Evolutionary conservation across 2,888 invertebrate genomes (phyloP).

Genomic region (Coenonympha glycerion): DNA sequence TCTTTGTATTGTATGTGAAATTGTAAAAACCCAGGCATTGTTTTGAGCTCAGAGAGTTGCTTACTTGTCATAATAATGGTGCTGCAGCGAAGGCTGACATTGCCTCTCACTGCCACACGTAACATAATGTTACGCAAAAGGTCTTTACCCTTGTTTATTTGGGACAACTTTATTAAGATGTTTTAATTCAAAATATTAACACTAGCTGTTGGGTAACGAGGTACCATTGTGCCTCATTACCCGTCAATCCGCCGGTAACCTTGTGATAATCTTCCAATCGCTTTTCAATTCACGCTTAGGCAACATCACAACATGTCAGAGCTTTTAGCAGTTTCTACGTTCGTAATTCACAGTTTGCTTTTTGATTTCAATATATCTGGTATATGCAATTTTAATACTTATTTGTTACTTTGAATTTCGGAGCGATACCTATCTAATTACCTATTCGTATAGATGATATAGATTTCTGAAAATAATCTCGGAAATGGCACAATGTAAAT

Average conservation of each 20-base stretch:
- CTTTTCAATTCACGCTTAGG: slow-evolving; percentile 49
- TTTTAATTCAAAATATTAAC: slow-evolving; percentile 66
- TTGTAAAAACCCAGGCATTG: slow-evolving; percentile 31
- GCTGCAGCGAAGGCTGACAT: slow-evolving; percentile 60
- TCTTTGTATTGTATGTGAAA: slow-evolving; percentile 21
- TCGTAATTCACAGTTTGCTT: slow-evolving; percentile 35
- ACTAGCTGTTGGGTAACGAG: slow-evolving; percentile 51
- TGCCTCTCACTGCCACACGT: slow-evolving; percentile 71
- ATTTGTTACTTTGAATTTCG: too few relatives aligned
- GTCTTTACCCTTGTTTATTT: slow-evolving; percentile 74
- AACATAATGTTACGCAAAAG: slow-evolving; percentile 69
- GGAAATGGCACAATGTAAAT: too few relatives aligned
- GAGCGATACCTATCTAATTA: too few relatives aligned
- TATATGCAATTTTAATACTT: too few relatives aligned
- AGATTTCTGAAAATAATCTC: neutral
- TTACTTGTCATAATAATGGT: slow-evolving; percentile 54
- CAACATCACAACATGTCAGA: slow-evolving; percentile 33
- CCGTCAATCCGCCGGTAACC: slow-evolving; percentile 12
- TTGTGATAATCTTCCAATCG: slow-evolving; percentile 42
- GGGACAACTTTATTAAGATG: slow-evolving; percentile 64
- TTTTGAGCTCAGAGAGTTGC: slow-evolving; percentile 42
- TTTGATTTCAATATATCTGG: slow-evolving; percentile 39
- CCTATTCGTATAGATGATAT: neutral
- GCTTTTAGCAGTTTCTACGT: slow-evolving; percentile 43
- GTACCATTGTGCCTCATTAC: slow-evolving; percentile 37